phyloP scores from a whole-genome alignment of 2,888 invertebrate species.

The Plebejus anna region DNA sequence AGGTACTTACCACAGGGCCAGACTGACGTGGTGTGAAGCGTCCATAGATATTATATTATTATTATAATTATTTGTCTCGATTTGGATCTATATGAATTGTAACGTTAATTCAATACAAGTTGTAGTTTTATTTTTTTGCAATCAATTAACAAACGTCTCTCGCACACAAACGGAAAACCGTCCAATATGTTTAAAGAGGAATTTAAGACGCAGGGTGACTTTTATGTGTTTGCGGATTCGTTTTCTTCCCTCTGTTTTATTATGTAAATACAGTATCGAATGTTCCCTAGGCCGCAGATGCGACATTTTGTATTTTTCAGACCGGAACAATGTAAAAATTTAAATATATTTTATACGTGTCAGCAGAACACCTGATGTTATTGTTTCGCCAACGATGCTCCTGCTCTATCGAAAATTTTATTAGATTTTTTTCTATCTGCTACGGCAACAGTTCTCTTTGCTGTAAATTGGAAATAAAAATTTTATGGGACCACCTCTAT shows the following conservation, averaged over 20 bases:
- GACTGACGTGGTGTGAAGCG: too few relatives aligned
- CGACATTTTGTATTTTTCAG: conserved; percentile 27
- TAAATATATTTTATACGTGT: conserved; percentile 26
- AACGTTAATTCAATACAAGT: background rate
- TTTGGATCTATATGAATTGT: background rate
- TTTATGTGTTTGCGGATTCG: conserved; percentile 33
- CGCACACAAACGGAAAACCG: conserved; percentile 4
- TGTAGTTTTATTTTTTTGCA: background rate
- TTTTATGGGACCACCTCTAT: too few relatives aligned
- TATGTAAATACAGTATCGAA: conserved; percentile 41
- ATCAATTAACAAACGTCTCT: conserved; percentile 18
- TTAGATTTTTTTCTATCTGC: background rate
- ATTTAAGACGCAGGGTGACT: conserved; percentile 33
- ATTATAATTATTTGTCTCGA: background rate
- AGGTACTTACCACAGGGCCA: too few relatives aligned
- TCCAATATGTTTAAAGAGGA: conserved; percentile 30
- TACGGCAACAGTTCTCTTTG: too few relatives aligned
- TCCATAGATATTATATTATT: too few relatives aligned
- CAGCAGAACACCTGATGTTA: conserved; percentile 27
- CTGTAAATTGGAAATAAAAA: too few relatives aligned
- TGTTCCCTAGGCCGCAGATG: conserved; percentile 21
- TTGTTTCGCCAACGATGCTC: conserved; percentile 11
- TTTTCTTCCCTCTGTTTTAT: conserved; percentile 40
- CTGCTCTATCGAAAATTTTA: conserved; percentile 17
- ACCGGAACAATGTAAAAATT: conserved; percentile 19